Conservation (phyloP, 2,888 invertebrate species). For the Cheilosia vulpina region DNA sequence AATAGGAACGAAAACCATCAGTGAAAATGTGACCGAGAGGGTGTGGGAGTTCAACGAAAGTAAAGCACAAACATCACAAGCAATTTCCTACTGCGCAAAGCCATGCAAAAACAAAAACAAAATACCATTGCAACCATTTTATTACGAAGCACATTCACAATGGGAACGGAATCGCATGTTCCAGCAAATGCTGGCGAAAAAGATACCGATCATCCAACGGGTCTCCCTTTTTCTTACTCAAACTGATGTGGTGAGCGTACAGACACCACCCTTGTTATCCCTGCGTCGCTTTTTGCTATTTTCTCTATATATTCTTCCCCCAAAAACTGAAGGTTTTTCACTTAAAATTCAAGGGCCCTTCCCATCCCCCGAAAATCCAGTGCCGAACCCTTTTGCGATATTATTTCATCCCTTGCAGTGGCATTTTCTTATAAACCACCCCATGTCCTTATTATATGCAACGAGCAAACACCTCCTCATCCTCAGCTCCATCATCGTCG, state of each 20-base stretch:
- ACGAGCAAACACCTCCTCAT: constrained; percentile 38
- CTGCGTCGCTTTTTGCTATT: background rate
- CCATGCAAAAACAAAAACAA: constrained; percentile 9
- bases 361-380: constrained; percentile 4
- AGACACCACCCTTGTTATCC: constrained; percentile 68
- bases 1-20: constrained; percentile 23
- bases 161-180: constrained; percentile 65
- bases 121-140: constrained; percentile 28
- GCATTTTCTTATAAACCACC: constrained; percentile 57
- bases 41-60: constrained; percentile 19
- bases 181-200: constrained; percentile 48
- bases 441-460: constrained; percentile 66
- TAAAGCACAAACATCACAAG: constrained; percentile 9
- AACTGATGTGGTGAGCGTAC: constrained; percentile 31
- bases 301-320: constrained; percentile 10
- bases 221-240: background rate
- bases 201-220: constrained; percentile 42
- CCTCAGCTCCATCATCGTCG: constrained; percentile 15
- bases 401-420: constrained; percentile 66
- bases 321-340: constrained; percentile 25
- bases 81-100: constrained; percentile 24
- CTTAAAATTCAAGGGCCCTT: constrained; percentile 45
- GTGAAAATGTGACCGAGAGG: background rate
- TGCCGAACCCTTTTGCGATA: constrained; percentile 27
- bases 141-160: constrained; percentile 19